These are phyloP conservation scores for Galeruca laticollis DNA, from an alignment of 2,888 invertebrate species.

Conservation along the genomic window DNA sequence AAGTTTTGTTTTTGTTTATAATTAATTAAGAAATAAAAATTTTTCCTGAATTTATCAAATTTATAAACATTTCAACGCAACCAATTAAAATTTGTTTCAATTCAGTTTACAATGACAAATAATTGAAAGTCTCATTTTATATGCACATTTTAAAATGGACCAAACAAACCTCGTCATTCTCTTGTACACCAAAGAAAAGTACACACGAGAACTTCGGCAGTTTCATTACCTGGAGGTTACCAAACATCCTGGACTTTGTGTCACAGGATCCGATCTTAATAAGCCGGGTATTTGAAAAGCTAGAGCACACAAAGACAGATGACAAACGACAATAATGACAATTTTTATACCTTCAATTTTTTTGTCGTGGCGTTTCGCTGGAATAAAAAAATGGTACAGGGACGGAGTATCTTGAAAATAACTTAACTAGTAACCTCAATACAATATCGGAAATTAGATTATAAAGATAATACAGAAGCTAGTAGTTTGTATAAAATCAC, in stretches of 20 bases:
- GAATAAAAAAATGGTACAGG: neutral
- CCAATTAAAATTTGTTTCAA: neutral
- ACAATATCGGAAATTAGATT: no score
- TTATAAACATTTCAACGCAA: neutral
- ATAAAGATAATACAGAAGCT: no score
- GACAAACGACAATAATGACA: slow-evolving; percentile 63
- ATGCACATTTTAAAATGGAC: slow-evolving; percentile 20
- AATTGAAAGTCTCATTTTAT: neutral
- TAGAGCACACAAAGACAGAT: slow-evolving; percentile 59
- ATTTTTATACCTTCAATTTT: slow-evolving; percentile 59
- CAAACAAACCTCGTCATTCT: slow-evolving; percentile 25
- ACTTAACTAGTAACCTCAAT: neutral
- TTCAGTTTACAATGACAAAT: neutral
- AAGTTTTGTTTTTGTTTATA: no score
- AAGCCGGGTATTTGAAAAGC: slow-evolving; percentile 60
- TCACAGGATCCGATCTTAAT: slow-evolving; percentile 61
- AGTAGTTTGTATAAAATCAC: no score
- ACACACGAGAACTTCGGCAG: slow-evolving; percentile 47
- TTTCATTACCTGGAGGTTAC: slow-evolving; percentile 59
- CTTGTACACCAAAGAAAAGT: slow-evolving; percentile 44
- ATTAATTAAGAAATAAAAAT: no score
- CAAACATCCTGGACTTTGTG: slow-evolving; percentile 65
- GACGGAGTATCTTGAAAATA: neutral
- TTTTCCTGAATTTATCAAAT: no score
- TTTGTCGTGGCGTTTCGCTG: slow-evolving; percentile 38